Conservation (phyloP, 1,140 invertebrate genomes). For the Drosophila parvula region DNA sequence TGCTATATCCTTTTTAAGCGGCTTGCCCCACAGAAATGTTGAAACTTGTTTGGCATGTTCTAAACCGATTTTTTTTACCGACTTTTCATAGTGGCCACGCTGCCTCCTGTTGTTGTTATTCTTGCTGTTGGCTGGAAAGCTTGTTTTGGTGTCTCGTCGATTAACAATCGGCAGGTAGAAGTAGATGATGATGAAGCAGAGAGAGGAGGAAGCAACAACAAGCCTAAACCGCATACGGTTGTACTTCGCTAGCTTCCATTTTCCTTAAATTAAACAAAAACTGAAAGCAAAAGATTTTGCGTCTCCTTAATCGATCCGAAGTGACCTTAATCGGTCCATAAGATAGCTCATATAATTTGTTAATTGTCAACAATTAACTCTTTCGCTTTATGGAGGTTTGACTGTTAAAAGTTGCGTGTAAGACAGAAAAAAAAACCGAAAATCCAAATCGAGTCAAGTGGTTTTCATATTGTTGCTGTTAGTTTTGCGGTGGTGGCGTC, state of each 20-base stretch:
- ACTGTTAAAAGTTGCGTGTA: slow-evolving; percentile 61
- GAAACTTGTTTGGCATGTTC: slow-evolving; percentile 80
- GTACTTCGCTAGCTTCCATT: background rate
- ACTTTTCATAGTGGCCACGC: slow-evolving; percentile 52
- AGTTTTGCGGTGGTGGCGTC: slow-evolving; percentile 42
- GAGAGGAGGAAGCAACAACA: slow-evolving; percentile 34
- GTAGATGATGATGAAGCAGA: slow-evolving; percentile 10
- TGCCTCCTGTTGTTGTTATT: slow-evolving; percentile 27
- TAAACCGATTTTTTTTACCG: slow-evolving; percentile 66
- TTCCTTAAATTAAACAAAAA: background rate
- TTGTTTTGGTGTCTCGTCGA: slow-evolving; percentile 75
- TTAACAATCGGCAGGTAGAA: slow-evolving; percentile 72
- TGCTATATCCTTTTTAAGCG: slow-evolving; percentile 75
- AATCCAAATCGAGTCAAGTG: slow-evolving; percentile 58
- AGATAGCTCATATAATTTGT: no score
- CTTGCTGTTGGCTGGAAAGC: slow-evolving; percentile 54
- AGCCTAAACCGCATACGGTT: slow-evolving; percentile 27
- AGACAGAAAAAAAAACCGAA: slow-evolving; percentile 10
- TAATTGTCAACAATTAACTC: background rate
- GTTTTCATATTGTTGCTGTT: slow-evolving; percentile 19
- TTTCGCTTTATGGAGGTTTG: background rate
- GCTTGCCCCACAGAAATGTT: slow-evolving; percentile 56
- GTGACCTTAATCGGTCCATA: no score
- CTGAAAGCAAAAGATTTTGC: background rate
- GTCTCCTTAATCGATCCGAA: no score